Evolutionary conservation across 1,140 invertebrate species (phyloP).

Genomic region (Triops longicaudatus): DNA sequence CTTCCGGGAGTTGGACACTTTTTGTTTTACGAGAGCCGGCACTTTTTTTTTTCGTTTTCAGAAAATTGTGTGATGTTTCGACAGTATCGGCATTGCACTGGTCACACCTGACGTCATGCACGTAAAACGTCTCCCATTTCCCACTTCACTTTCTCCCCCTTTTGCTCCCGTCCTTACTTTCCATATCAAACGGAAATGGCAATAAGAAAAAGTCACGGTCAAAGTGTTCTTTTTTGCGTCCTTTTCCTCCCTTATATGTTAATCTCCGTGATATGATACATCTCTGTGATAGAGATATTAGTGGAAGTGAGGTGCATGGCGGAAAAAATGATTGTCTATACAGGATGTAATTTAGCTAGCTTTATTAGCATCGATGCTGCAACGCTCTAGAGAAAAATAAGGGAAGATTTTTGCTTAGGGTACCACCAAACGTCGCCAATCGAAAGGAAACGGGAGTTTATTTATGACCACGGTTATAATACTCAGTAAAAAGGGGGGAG

Average conservation of each 20-base stretch:
- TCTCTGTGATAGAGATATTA: not conserved
- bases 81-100: not conserved
- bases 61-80: not conserved
- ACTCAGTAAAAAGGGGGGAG: not conserved
- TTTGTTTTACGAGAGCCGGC: not conserved
- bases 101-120: constrained; percentile 10
- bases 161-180: not conserved
- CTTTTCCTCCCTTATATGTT: not conserved
- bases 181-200: not conserved
- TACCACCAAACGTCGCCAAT: not conserved
- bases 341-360: not conserved
- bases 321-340: not conserved
- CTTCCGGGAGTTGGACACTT: not conserved
- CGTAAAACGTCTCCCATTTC: not conserved
- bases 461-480: not conserved
- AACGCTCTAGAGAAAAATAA: not conserved
- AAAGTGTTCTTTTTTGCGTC: not conserved
- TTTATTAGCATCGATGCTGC: not conserved
- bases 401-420: not conserved
- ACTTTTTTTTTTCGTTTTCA: not conserved
- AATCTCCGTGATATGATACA: not conserved
- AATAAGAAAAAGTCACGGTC: constrained; percentile 12
- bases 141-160: not conserved
- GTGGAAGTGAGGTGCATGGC: not conserved
- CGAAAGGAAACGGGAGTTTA: not conserved